Evolutionary conservation across 2,888 invertebrate genomes (phyloP), one percentile per base, ranked within the genome.

Genomic region (Tribolium freemani): DNA sequence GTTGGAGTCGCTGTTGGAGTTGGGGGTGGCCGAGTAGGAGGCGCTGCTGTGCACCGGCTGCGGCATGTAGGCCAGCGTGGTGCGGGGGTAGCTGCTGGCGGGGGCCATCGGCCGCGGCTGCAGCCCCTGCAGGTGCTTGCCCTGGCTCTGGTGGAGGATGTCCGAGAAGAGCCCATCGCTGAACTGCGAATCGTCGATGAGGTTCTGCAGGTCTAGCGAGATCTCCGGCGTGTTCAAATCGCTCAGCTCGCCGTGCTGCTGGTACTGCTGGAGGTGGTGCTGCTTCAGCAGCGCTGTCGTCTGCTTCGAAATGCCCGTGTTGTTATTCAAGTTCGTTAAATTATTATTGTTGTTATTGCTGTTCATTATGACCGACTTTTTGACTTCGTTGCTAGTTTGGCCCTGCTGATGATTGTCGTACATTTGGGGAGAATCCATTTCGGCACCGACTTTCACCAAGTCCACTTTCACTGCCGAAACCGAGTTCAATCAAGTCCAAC

Each of bases 161-260:
- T 96, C 96, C 80, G 92, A 92, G 86, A 96, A 93, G 48, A 96
- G 89, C 38, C 94, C 94, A 80, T 96, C 95, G 81, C 93, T 92
- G 88, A 96, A 96, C 88, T 96, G 95, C 30, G 90, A 89, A 86
- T 96, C 96, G 88, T 96, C 96, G 84, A 97, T 96, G 82, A 97
- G 90, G 86, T 95, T 94, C 84, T 97, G 96, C 77, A 97, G 89
- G 84, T 97, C 97, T 83, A 97, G 89, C 77, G 96, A 95, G 85
- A 97, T 96, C 87, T 97, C 97, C 78, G 96, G 95, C 71, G 94
- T 94, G 86, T 96, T 96, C 82, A 97, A 90, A 86, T 96, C 96
- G 84, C 94, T 94, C 74, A 96, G 88, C 84, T 96, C 96, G 50
- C 90, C 90, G 72, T 93, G 93, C 71, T 94, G 93, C 74, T 93